A percentile compares a stretch with the other conserved stretches of the same genome.
These are phyloP conservation scores for Atopsyche davidsoni DNA, from an alignment of 1,140 invertebrate species.

Conservation along the genomic window DNA sequence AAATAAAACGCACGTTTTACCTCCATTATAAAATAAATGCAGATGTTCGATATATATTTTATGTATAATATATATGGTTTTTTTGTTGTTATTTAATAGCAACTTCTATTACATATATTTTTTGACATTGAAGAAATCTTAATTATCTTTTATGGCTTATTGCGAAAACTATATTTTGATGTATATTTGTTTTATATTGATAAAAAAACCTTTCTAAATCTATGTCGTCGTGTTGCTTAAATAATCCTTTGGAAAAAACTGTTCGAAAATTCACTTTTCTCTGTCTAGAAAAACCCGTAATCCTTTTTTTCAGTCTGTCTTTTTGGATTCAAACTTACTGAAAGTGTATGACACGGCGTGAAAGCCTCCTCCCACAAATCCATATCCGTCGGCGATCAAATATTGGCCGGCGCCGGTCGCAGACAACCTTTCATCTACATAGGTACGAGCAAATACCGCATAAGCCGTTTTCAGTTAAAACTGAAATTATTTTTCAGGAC, in stretches of 20 bases:
- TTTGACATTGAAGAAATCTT: background rate
- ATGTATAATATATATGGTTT: background rate
- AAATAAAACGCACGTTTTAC: background rate
- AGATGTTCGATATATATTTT: background rate
- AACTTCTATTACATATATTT: background rate
- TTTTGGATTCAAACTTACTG: too few relatives aligned
- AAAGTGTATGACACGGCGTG: too few relatives aligned
- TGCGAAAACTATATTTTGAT: background rate
- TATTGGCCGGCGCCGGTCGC: constrained; percentile 17
- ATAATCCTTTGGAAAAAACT: too few relatives aligned
- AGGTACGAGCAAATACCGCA: too few relatives aligned
- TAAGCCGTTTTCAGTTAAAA: background rate
- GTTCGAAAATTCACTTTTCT: too few relatives aligned
- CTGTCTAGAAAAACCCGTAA: too few relatives aligned
- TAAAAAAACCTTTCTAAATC: too few relatives aligned
- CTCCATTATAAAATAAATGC: background rate
- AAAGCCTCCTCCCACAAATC: constrained; percentile 1
- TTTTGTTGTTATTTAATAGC: background rate
- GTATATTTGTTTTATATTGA: too few relatives aligned
- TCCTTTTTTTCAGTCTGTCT: too few relatives aligned
- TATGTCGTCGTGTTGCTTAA: too few relatives aligned
- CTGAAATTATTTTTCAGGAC: constrained; percentile 1
- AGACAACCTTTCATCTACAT: too few relatives aligned
- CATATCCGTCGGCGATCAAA: constrained; percentile 13
- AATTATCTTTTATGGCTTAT: background rate